A percentile compares a stretch with the other conserved stretches of the same genome.
These are phyloP conservation scores for Cassiopea andromeda DNA, from an alignment of 30 jellyfish, hydroid and myxozoan species.

Conservation along the genomic window DNA sequence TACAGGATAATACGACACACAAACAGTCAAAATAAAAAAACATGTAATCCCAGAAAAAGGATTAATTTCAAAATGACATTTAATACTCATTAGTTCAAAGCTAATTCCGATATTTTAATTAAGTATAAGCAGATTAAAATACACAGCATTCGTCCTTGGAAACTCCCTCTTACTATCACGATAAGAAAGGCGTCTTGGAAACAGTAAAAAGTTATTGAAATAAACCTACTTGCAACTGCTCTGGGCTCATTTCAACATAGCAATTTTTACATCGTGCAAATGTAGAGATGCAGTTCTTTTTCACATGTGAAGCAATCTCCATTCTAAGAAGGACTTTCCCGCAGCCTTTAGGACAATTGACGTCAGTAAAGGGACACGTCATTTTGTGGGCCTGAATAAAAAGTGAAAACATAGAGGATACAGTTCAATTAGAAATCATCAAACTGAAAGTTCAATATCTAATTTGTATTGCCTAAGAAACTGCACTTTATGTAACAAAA, in stretches of 20 bases:
- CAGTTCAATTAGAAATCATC: background rate
- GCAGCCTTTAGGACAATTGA: constrained; percentile 65
- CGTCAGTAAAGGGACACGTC: constrained; percentile 28
- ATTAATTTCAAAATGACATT: no score
- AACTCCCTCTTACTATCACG: no score
- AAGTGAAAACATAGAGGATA: background rate
- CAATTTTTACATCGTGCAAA: constrained; percentile 56
- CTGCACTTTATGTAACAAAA: background rate
- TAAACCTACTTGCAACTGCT: constrained; percentile 46
- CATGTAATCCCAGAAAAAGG: no score
- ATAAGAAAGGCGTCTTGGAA: no score
- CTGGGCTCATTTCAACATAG: constrained; percentile 47
- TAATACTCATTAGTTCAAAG: no score
- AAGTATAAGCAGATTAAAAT: no score
- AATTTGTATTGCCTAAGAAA: background rate
- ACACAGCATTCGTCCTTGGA: no score
- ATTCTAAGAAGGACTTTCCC: constrained; percentile 39
- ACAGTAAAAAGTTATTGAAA: no score
- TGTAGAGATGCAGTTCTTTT: constrained; percentile 37
- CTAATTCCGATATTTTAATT: no score
- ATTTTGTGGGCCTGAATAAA: constrained; percentile 37
- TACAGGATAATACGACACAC: no score
- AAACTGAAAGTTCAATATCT: background rate
- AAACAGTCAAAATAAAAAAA: no score
- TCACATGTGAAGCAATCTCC: constrained; percentile 33